Evolutionary conservation across 2,113 vertebrate species (phyloP), one percentile per base, ranked within the genome.

Genomic region (Sakesphorus luctuosus): DNA sequence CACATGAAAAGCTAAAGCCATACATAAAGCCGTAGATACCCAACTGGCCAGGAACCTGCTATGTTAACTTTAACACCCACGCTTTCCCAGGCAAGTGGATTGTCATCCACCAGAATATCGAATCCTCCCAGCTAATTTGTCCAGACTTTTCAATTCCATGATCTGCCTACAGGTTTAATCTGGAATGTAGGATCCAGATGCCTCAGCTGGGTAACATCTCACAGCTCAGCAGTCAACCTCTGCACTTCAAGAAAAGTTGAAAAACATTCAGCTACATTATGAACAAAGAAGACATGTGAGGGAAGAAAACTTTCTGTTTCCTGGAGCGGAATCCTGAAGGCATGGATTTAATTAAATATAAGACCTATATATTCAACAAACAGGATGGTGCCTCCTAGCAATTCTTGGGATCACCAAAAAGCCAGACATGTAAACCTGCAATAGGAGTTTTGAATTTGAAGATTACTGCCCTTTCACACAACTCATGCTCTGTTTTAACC

Each of bases 1-100:
- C 65, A 72, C 46, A 35, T 56, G 80, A 75, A 73, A 94, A 90
- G 33, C 40, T 77, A 66, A 90, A 95, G 21, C 18, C 16, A 17
- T 13, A 40, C 21, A 29, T 33, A 84, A 90, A 76, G 3, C 63
- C 0, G 0, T 13, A 63, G 29, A n/a, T 36, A 33, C 65, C 44
- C 35, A 68, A 73, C 59, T 17, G 43, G 33, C 21, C 68, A 63
- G 68, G 63, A 89, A 23, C 24, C 12, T 29, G 33, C 47, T 46
- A 4, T 8, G 8, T 35, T 63, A 53, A 29, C 3, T 12, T 46
- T 61, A 46, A 78, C 25, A 62, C 7, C 52, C 52, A 35, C 2
- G 1, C 31, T 63, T 75, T 72, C 62, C 44, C 4, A 38, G 50
- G 63, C 29, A 52, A 50, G 33, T 15, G 15, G 29, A 23, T 17